Base-by-base conservation (phyloP, 2,888 invertebrate genomes). In the Thereva unica region DNA sequence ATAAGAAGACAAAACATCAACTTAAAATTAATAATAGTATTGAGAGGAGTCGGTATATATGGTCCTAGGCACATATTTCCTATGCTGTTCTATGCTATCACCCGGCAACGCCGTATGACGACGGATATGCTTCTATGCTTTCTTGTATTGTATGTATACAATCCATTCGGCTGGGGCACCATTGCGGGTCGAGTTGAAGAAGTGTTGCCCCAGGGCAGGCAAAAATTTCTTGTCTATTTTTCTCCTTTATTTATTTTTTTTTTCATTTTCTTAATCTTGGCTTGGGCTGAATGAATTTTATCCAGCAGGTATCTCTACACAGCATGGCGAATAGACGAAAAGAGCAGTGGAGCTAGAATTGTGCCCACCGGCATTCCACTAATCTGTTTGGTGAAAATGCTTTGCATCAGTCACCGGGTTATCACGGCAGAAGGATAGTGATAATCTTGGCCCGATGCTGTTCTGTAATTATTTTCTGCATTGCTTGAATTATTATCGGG, bases 11-110 rank as follows among this genome's bases (percentile, higher is more conserved):
- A 50, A 61, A 50, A 61, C 61, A 40, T 61, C 49, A 23, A 61
- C 50, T 49, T 23, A 61, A 61, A 61, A 50, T 61, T 61, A 61
- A 61, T 61, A 61, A 61, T 61, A 61, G 61, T 61, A 61, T 50
- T 50, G 61, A 23, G 61, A 23, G 23, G 23, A 23, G 23, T 23
- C 23, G 23, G 23, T 23, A 23, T 23, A 23, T 23, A 23, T 23
- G 23, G 23, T 23, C 23, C 23, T 23, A 23, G 23, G 23, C 23
- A 23, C 2, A 23, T 23, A 23, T 23, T 23, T 23, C 23, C 23
- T 23, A 23, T 23, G 23, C 23, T 23, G 23, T 23, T 23, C 23
- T 23, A 23, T 23, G 23, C 23, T 23, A 23, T 23, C 23, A 23
- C 23, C 1, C 23, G 2, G 23, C 23, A 23, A 23, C 23, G 23